Conservation (phyloP, 1,140 invertebrate species). For the Drosophila pandora region DNA sequence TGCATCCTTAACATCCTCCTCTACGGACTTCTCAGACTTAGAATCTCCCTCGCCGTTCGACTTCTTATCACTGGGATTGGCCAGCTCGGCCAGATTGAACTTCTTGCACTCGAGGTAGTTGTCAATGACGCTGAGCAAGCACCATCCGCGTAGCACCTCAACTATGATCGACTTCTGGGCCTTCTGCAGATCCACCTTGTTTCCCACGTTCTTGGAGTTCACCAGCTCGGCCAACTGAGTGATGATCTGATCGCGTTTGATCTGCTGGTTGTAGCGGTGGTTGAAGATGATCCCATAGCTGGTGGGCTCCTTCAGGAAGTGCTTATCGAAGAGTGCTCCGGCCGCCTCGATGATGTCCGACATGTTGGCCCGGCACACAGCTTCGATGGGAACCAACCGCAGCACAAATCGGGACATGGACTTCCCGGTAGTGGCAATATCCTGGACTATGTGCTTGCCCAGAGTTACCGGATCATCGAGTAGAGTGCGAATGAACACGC, state of each 20-base stretch:
- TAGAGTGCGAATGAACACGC: conserved; percentile 92
- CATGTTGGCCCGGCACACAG: conserved; percentile 91
- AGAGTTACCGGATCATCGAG: conserved; percentile 89
- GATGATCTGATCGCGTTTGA: conserved; percentile 89
- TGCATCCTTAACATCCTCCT: background rate
- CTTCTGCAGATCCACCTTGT: conserved; percentile 91
- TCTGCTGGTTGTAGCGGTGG: conserved; percentile 90
- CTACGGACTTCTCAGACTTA: conserved; percentile 7
- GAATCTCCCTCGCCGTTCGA: conserved; percentile 8
- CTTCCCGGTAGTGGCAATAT: conserved; percentile 88
- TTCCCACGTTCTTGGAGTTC: conserved; percentile 87
- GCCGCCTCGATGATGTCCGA: conserved; percentile 89
- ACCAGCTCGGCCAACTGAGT: conserved; percentile 89
- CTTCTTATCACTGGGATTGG: conserved; percentile 42
- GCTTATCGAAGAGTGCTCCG: conserved; percentile 88
- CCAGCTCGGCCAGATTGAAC: conserved; percentile 87
- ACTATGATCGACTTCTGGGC: conserved; percentile 91
- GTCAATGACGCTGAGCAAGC: conserved; percentile 87
- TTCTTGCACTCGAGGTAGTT: conserved; percentile 88
- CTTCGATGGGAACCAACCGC: conserved; percentile 91
- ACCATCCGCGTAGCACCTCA: conserved; percentile 89
- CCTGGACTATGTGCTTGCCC: conserved; percentile 88
- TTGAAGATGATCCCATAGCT: conserved; percentile 93
- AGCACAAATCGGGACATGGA: conserved; percentile 90
- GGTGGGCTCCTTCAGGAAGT: conserved; percentile 89